Percentiles rank a stretch among this genome's conserved stretches.
phyloP scores from a whole-genome alignment of 1,140 invertebrate genomes.

The Heliconius congener region DNA sequence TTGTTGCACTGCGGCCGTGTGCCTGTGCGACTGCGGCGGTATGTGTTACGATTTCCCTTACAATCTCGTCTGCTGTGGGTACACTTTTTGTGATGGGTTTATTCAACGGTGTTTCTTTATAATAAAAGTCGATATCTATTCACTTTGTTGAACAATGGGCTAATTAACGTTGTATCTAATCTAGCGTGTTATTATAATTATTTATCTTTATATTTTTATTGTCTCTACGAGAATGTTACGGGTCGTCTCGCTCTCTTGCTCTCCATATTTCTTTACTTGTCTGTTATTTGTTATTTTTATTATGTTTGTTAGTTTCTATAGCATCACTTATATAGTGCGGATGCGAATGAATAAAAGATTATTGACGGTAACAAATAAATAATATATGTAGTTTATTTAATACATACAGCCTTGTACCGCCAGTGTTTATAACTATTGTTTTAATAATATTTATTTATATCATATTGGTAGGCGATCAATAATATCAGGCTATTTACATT shows the following conservation, averaged over 20 bases:
- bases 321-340: background rate
- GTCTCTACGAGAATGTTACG: slow-evolving; percentile 44
- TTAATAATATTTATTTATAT: slow-evolving; percentile 9
- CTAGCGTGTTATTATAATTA: slow-evolving; percentile 66
- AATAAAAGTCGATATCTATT: slow-evolving; percentile 60
- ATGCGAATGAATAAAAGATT: background rate
- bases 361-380: background rate
- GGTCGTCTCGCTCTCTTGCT: slow-evolving; percentile 42
- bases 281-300: background rate
- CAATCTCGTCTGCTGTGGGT: slow-evolving; percentile 37
- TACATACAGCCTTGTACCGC: background rate
- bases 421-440: background rate
- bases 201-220: slow-evolving; percentile 60
- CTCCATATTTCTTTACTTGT: slow-evolving; percentile 31
- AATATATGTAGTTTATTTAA: no score
- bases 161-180: slow-evolving; percentile 72
- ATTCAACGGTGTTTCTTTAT: slow-evolving; percentile 52
- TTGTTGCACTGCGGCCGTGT: slow-evolving; percentile 37
- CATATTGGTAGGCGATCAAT: background rate
- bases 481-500: background rate
- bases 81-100: slow-evolving; percentile 44
- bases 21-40: slow-evolving; percentile 29
- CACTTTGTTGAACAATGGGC: slow-evolving; percentile 64
- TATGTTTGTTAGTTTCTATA: background rate
- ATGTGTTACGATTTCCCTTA: slow-evolving; percentile 35